These are phyloP conservation scores for Aphis craccivora DNA, from an alignment of 1,140 invertebrate species.

Conservation along the genomic window DNA sequence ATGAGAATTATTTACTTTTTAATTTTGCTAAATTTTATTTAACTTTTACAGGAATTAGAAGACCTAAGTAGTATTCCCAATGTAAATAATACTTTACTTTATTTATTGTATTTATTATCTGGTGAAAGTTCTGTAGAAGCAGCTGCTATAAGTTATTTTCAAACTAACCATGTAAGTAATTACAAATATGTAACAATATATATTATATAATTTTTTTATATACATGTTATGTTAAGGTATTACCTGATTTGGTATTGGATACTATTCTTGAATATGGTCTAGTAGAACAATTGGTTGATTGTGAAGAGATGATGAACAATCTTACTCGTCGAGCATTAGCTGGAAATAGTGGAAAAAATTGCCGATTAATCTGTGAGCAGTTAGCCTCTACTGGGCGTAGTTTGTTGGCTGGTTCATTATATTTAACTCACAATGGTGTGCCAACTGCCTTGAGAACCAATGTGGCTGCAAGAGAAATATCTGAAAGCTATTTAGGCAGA, in stretches of 20 bases:
- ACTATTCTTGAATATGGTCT: slow-evolving; percentile 52
- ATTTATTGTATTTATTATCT: slow-evolving; percentile 49
- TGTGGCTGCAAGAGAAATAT: slow-evolving; percentile 46
- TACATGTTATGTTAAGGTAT: background rate
- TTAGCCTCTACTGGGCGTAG: slow-evolving; percentile 10
- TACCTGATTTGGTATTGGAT: slow-evolving; percentile 49
- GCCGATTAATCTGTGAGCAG: slow-evolving; percentile 40
- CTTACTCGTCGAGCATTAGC: slow-evolving; percentile 10
- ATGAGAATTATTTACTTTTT: background rate
- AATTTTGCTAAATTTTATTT: background rate
- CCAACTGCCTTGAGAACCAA: slow-evolving; percentile 40
- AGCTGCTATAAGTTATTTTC: slow-evolving; percentile 26
- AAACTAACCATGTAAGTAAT: slow-evolving; percentile 38
- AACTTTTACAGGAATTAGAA: slow-evolving; percentile 39
- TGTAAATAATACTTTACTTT: slow-evolving; percentile 9
- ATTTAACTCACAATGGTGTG: slow-evolving; percentile 25
- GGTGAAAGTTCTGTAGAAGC: slow-evolving; percentile 50
- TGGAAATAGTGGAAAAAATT: slow-evolving; percentile 47
- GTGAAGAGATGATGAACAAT: slow-evolving; percentile 43
- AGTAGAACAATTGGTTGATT: slow-evolving; percentile 37
- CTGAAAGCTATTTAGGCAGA: slow-evolving; percentile 47
- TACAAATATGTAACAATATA: background rate
- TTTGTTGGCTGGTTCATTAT: slow-evolving; percentile 40
- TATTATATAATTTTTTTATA: background rate
- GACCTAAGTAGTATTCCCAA: background rate